Evolutionary conservation across 2,888 invertebrate genomes (phyloP), one percentile per base, ranked within the genome.

Genomic region (Agrotis ipsilon): DNA sequence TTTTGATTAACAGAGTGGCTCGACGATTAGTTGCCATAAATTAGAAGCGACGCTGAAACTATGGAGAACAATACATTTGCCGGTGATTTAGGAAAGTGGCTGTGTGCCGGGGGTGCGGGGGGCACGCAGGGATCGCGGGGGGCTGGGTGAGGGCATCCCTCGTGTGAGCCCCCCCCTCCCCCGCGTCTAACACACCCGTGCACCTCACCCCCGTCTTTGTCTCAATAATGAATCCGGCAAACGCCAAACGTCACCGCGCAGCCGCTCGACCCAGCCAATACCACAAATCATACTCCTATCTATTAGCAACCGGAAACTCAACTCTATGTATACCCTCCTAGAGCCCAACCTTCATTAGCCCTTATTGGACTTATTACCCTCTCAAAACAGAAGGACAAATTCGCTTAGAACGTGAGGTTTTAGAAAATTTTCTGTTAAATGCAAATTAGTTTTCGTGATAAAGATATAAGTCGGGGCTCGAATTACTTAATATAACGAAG

Each of bases 181-280:
- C 83, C 27, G 16, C 45, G 55, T 45, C 78, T 62, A 76, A 66
- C 70, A 81, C 84, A 87, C 75, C 73, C 75, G 60, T 65, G 73
- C 87, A 82, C 84, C 84, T 74, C 81, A 68, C 86, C 76, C 86
- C 88, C 89, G 87, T 85, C 90, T 95, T 95, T 96, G 95, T 95
- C 94, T 95, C 94, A 91, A 94, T 94, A 95, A 96, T 96, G 95
- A 96, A 96, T 94, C 96, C 94, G 91, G 92, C 94, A 95, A 94
- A 95, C 94, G 92, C 90, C 92, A 94, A 92, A 92, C 93, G 91
- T 92, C 94, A 94, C 89, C 90, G 95, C 94, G 94, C 94, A 94
- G 91, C 87, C 93, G 92, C 94, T 89, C 87, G 81, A 83, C 85
- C 81, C 75, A 72, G 84, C 90, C 90, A 83, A 90, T 87, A 88